Conservation (phyloP, 2,888 invertebrate genomes). For the Rhogogaster chlorosoma region DNA sequence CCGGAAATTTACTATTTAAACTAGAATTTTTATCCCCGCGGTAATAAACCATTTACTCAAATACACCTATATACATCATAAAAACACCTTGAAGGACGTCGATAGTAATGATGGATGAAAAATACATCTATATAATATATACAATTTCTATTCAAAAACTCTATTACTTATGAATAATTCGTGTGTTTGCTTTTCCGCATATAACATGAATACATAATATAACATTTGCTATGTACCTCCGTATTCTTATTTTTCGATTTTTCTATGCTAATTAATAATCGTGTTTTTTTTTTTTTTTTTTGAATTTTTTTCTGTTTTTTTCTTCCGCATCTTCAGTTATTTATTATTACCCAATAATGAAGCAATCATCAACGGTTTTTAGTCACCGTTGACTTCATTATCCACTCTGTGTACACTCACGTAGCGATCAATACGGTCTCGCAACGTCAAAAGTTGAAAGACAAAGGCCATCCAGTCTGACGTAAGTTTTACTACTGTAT, state of each 20-base stretch:
- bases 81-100: too few species aligned
- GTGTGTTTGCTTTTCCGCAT: not conserved
- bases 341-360: not conserved
- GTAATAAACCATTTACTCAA: too few species aligned
- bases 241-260: too few species aligned
- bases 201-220: not conserved
- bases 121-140: too few species aligned
- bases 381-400: not conserved
- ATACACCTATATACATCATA: too few species aligned
- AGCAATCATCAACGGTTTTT: not conserved
- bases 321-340: not conserved
- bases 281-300: not conserved
- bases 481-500: constrained; percentile 36
- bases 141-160: too few species aligned
- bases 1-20: too few species aligned
- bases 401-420: not conserved
- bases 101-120: too few species aligned
- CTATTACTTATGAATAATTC: not conserved
- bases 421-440: not conserved
- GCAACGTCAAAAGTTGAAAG: constrained; percentile 20
- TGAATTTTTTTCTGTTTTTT: not conserved
- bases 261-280: not conserved
- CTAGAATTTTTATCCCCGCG: too few species aligned
- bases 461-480: constrained; percentile 43
- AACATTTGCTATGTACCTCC: not conserved